These are phyloP conservation scores for Boulengeromyrus knoepffleri DNA, from an alignment of 2,113 vertebrate species.

Conservation along the genomic window DNA sequence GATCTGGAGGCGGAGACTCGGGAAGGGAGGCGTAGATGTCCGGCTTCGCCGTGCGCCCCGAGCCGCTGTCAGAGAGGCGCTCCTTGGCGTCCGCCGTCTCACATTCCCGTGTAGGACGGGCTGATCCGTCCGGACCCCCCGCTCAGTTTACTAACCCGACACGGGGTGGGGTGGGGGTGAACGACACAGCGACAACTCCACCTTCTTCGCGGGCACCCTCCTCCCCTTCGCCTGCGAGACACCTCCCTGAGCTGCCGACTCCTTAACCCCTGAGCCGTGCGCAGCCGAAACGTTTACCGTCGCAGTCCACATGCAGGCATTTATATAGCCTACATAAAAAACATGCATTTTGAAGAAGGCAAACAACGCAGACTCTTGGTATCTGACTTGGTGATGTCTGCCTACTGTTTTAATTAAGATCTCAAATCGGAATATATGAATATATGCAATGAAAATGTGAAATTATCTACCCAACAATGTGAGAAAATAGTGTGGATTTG, in stretches of 20 bases:
- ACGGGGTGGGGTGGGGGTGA: not conserved
- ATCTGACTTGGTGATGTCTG: not conserved
- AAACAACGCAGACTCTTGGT: not conserved
- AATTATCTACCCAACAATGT: not conserved
- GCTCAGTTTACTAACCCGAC: conserved; percentile 15
- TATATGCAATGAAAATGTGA: not conserved
- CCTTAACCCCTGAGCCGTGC: conserved; percentile 15
- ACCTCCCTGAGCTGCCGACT: conserved; percentile 9
- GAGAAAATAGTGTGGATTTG: not conserved
- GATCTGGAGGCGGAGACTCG: not conserved
- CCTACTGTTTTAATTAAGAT: not conserved
- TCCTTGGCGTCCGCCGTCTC: not conserved
- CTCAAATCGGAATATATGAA: not conserved
- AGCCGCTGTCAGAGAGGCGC: not conserved
- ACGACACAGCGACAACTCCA: conserved; percentile 2
- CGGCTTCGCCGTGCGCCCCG: not conserved
- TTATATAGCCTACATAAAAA: not conserved
- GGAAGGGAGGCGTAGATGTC: not conserved
- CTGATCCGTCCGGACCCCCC: not conserved
- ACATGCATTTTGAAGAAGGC: not conserved
- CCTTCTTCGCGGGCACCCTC: conserved; percentile 14
- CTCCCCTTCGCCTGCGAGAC: conserved; percentile 9
- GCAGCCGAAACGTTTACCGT: not conserved
- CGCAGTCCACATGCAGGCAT: not conserved
- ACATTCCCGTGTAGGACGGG: not conserved